Conservation (phyloP, 2,113 vertebrate genomes). For the Malaclemys terrapin region DNA sequence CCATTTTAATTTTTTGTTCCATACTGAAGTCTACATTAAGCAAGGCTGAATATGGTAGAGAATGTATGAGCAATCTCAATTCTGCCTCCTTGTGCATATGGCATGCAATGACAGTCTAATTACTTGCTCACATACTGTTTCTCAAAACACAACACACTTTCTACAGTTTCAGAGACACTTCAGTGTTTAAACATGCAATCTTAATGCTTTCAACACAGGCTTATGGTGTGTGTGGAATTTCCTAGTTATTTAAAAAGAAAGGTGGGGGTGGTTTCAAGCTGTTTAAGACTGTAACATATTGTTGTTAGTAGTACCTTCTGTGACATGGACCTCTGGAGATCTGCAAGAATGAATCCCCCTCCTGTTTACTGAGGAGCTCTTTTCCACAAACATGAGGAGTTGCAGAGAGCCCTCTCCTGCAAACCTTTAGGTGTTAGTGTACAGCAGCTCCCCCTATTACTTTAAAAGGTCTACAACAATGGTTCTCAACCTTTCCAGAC, state of each 20-base stretch:
- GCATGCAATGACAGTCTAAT: neutral
- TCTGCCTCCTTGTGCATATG: neutral
- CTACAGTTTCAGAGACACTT: neutral
- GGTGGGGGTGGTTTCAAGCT: neutral
- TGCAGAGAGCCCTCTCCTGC: neutral
- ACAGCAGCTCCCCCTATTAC: fast-evolving
- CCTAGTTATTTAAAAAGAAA: neutral
- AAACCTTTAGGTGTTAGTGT: neutral
- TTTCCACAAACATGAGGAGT: neutral
- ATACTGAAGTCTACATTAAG: neutral
- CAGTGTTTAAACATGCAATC: neutral
- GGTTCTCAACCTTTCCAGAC: no score
- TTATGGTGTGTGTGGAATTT: neutral
- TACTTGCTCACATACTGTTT: fast-evolving
- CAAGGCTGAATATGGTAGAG: neutral
- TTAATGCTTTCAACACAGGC: no score
- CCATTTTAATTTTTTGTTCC: neutral
- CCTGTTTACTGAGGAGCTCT: neutral
- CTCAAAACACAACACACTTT: neutral
- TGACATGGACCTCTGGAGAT: neutral
- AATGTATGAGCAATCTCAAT: neutral
- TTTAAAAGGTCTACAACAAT: neutral
- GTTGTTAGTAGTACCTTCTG: neutral
- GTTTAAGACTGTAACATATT: neutral
- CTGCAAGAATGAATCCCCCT: neutral